Evolutionary conservation across 2,113 vertebrate species (phyloP).

Genomic region (Empidonax traillii): DNA sequence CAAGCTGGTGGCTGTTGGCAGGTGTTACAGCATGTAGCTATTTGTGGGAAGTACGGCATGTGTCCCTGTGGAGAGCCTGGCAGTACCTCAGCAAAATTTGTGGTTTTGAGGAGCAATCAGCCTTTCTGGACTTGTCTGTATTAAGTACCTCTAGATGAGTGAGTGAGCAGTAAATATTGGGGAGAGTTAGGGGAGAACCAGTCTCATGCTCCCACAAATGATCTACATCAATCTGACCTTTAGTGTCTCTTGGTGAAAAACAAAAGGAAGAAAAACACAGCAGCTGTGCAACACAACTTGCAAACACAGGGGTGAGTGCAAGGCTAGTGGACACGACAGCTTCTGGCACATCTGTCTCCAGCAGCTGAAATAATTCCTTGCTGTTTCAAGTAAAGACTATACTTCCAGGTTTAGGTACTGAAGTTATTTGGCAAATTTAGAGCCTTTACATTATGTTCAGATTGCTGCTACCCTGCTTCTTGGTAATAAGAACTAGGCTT

Average conservation of each 20-base stretch:
- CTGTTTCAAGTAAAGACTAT: not conserved
- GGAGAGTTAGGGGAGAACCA: not conserved
- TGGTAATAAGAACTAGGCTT: not conserved
- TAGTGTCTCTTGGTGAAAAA: not conserved
- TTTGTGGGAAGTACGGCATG: not conserved
- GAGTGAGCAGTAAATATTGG: not conserved
- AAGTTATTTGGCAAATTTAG: not conserved
- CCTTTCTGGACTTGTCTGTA: not conserved
- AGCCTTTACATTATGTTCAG: not conserved
- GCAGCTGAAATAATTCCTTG: not conserved
- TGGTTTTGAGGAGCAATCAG: not conserved
- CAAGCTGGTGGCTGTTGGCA: not conserved
- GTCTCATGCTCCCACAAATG: no score
- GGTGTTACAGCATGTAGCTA: rapidly evolving
- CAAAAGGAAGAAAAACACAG: not conserved
- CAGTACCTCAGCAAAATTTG: not conserved
- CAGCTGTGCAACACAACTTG: rapidly evolving
- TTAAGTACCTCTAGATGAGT: not conserved
- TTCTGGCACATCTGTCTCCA: not conserved
- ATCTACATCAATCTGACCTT: not conserved
- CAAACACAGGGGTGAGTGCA: rapidly evolving
- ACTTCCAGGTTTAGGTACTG: not conserved
- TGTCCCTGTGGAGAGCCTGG: not conserved
- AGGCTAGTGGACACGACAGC: rapidly evolving
- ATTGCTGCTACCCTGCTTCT: not conserved